phyloP scores from a whole-genome alignment of 2,797 vertebrate genomes.

The Tragelaphus oryx region DNA sequence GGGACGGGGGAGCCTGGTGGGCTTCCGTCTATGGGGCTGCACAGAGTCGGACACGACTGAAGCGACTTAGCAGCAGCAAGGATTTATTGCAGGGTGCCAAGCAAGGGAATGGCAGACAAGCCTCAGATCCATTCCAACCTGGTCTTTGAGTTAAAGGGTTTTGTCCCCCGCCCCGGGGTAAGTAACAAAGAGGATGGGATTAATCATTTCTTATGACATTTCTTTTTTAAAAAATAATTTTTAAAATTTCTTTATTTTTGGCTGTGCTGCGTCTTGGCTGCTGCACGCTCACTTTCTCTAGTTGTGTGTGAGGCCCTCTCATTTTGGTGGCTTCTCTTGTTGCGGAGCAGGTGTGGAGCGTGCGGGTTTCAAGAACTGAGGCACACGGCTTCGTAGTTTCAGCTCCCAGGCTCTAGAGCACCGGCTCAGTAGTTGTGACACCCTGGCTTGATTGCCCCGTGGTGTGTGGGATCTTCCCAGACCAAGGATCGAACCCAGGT shows the following conservation, averaged over 20 bases:
- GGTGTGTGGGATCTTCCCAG: not conserved
- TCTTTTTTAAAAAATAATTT: not conserved
- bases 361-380: not conserved
- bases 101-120: not conserved
- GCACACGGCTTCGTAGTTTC: not conserved
- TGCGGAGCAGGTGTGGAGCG: accelerated
- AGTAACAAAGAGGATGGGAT: not conserved
- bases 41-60: too few species aligned
- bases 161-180: too few species aligned
- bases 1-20: too few species aligned
- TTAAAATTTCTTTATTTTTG: not conserved
- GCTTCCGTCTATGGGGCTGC: too few species aligned
- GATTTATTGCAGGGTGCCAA: not conserved
- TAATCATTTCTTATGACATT: not conserved
- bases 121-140: not conserved
- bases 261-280: not conserved
- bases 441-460: not conserved
- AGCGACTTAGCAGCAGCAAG: too few species aligned
- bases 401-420: not conserved
- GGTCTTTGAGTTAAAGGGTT: not conserved
- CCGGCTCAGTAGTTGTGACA: not conserved
- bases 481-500: not conserved
- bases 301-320: not conserved
- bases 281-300: not conserved
- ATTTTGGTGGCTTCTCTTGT: not conserved